These are phyloP conservation scores for Drosophila obscura DNA, from an alignment of 1,140 invertebrate species.

Conservation along the genomic window DNA sequence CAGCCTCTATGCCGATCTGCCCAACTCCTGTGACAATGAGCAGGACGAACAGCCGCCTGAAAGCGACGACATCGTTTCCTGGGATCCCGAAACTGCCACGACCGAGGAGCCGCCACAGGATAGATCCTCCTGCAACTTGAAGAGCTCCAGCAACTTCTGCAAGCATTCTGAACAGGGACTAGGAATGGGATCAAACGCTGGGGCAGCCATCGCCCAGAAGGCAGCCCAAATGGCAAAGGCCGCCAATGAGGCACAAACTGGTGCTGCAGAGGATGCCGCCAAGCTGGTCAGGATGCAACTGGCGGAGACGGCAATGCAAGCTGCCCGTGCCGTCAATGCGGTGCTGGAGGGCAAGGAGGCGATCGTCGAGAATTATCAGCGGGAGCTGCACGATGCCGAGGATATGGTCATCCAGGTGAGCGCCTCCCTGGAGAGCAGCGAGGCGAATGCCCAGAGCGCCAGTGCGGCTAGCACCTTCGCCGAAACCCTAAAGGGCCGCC, in stretches of 20 bases:
- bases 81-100: no score
- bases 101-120: no score
- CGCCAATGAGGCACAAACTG: constrained; percentile 87
- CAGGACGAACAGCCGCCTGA: background rate
- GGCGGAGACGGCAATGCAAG: constrained; percentile 87
- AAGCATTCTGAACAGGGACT: background rate
- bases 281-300: constrained; percentile 87
- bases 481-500: constrained; percentile 83
- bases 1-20: background rate
- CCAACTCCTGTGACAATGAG: background rate
- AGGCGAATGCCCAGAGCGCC: constrained; percentile 85
- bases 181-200: background rate
- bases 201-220: constrained; percentile 85
- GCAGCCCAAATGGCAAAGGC: constrained; percentile 87
- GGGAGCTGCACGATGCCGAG: constrained; percentile 86
- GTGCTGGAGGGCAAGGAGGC: constrained; percentile 86
- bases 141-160: background rate
- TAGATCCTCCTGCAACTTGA: no score
- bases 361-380: constrained; percentile 85
- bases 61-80: background rate
- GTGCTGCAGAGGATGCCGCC: constrained; percentile 87
- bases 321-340: constrained; percentile 87
- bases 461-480: constrained; percentile 85
- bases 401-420: constrained; percentile 86
- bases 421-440: constrained; percentile 85